phyloP scores from a whole-genome alignment of 2,888 invertebrate species.

The Melitaea athalia region DNA sequence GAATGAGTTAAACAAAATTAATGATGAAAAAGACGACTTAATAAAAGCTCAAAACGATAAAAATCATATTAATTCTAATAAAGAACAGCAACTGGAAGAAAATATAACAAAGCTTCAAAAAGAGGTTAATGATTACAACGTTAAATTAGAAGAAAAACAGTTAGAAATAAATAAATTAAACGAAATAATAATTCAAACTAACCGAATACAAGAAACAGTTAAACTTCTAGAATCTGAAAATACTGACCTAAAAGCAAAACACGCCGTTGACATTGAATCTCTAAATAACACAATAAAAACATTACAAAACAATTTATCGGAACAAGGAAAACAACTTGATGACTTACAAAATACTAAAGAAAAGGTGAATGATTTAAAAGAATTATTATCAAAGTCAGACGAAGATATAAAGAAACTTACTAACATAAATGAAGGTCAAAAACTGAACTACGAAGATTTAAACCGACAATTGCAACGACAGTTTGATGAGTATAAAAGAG shows the following conservation, averaged over 20 bases:
- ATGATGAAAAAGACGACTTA: slow-evolving; percentile 63
- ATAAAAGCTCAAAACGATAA: slow-evolving; percentile 62
- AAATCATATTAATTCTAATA: slow-evolving; percentile 55
- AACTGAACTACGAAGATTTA: slow-evolving; percentile 74
- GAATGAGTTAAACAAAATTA: slow-evolving; percentile 53
- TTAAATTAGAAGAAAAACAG: slow-evolving; percentile 59
- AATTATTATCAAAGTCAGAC: slow-evolving; percentile 69
- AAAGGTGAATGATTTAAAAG: slow-evolving; percentile 69
- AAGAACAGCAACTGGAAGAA: slow-evolving; percentile 56
- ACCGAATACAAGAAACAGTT: slow-evolving; percentile 59
- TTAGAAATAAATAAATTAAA: slow-evolving; percentile 55
- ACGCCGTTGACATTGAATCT: slow-evolving; percentile 65
- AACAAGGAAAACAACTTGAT: slow-evolving; percentile 63
- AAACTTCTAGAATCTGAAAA: slow-evolving; percentile 65
- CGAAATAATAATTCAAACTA: slow-evolving; percentile 58
- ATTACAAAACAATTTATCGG: slow-evolving; percentile 58
- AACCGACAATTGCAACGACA: slow-evolving; percentile 70
- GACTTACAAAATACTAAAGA: slow-evolving; percentile 64
- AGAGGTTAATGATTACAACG: slow-evolving; percentile 55
- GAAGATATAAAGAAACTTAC: slow-evolving; percentile 71
- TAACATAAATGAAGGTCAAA: slow-evolving; percentile 75
- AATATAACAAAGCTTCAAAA: slow-evolving; percentile 59
- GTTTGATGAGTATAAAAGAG: slow-evolving; percentile 72
- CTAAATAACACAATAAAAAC: slow-evolving; percentile 61
- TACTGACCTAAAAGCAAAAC: slow-evolving; percentile 60